Evolutionary conservation across 2,888 invertebrate genomes (phyloP).

Genomic region (Anagyrus pseudococci): DNA sequence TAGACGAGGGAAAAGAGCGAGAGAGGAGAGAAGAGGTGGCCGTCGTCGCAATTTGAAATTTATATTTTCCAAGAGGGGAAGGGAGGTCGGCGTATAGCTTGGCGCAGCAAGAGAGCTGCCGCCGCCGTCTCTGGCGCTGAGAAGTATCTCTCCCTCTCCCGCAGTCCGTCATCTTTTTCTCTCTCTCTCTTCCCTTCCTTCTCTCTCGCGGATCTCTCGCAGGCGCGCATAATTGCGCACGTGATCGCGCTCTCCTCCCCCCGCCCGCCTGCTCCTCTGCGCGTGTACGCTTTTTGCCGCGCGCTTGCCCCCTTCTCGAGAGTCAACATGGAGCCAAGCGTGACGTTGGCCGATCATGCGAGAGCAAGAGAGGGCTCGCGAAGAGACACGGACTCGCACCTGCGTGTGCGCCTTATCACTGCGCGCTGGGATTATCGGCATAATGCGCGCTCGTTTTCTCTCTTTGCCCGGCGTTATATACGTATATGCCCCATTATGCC

Average conservation of each 20-base stretch:
- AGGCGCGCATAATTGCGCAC: constrained; percentile 38
- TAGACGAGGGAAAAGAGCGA: constrained; percentile 34
- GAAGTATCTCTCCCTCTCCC: constrained; percentile 21
- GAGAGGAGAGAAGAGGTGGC: constrained; percentile 15
- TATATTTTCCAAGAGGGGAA: too few species aligned
- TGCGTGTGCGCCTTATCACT: neutral
- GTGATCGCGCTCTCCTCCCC: constrained; percentile 26
- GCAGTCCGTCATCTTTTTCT: constrained; percentile 42
- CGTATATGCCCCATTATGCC: neutral
- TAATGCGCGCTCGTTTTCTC: neutral
- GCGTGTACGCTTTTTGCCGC: constrained; percentile 29
- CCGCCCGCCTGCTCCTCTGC: neutral
- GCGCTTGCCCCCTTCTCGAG: constrained; percentile 27
- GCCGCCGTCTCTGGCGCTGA: constrained; percentile 30
- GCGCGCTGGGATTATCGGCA: neutral
- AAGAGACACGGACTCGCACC: neutral
- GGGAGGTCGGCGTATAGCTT: too few species aligned
- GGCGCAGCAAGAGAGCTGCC: too few species aligned
- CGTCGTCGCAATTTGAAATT: constrained; percentile 40
- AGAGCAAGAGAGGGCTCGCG: neutral
- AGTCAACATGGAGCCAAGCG: constrained; percentile 41
- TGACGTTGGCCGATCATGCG: neutral
- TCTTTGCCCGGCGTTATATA: neutral
- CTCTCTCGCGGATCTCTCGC: constrained; percentile 13
- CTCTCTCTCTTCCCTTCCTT: too few species aligned